phyloP scores from a whole-genome alignment of 30 jellyfish, hydroid and myxozoan genomes.

The Chrysaora quinquecirrha region DNA sequence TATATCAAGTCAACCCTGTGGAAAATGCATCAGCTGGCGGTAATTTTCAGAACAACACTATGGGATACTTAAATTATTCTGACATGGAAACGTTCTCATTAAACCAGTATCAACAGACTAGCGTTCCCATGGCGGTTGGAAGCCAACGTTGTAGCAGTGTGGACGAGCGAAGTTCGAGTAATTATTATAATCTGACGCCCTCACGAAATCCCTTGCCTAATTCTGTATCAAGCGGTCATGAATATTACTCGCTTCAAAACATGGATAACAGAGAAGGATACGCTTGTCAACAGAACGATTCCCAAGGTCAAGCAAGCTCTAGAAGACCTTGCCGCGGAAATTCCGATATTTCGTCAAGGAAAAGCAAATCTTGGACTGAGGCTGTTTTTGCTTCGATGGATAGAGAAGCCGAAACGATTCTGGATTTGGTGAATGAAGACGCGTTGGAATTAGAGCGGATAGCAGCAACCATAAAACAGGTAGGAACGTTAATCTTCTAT shows the following conservation, averaged over 20 bases:
- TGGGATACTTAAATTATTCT: slow-evolving; percentile 39
- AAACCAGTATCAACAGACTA: slow-evolving; percentile 34
- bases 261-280: slow-evolving; percentile 65
- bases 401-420: slow-evolving; percentile 59
- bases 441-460: slow-evolving; percentile 74
- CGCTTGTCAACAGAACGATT: slow-evolving; percentile 65
- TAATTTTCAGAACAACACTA: slow-evolving; percentile 23
- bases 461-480: slow-evolving; percentile 81
- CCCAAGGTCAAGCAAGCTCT: slow-evolving; percentile 62
- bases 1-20: slow-evolving; percentile 47
- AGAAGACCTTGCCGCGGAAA: slow-evolving; percentile 54
- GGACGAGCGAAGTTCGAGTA: slow-evolving; percentile 60
- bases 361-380: slow-evolving; percentile 61
- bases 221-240: slow-evolving; percentile 61
- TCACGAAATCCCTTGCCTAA: slow-evolving; percentile 72
- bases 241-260: slow-evolving; percentile 59
- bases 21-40: slow-evolving; percentile 29
- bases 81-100: slow-evolving; percentile 38
- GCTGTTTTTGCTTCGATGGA: slow-evolving; percentile 75
- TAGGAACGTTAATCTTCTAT: slow-evolving; percentile 38
- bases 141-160: slow-evolving; percentile 51
- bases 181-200: slow-evolving; percentile 67
- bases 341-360: slow-evolving; percentile 39
- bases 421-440: slow-evolving; percentile 70
- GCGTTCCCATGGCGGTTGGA: slow-evolving; percentile 52